phyloP scores from a whole-genome alignment of 2,888 invertebrate species.

The Volucella inanis region DNA sequence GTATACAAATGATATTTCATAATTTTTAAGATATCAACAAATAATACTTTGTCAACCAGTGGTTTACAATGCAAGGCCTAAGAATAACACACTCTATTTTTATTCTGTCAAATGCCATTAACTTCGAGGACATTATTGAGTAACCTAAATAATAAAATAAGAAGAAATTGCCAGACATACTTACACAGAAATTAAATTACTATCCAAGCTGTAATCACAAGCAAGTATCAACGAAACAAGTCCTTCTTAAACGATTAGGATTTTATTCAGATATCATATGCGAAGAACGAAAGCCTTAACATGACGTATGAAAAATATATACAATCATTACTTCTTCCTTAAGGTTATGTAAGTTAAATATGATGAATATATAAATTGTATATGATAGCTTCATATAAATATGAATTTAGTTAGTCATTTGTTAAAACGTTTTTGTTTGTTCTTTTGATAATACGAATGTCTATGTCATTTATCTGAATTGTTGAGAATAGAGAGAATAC shows the following conservation, averaged over 20 bases:
- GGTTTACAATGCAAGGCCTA: too few relatives aligned
- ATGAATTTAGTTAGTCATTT: slow-evolving; percentile 4
- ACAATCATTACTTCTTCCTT: slow-evolving; percentile 60
- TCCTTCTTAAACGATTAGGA: slow-evolving; percentile 20
- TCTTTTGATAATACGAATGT: slow-evolving; percentile 21
- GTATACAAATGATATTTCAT: too few relatives aligned
- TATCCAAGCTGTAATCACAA: too few relatives aligned
- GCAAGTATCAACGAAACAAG: too few relatives aligned
- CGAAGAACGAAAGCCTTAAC: slow-evolving; percentile 23
- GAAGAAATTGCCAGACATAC: too few relatives aligned
- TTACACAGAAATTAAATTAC: too few relatives aligned
- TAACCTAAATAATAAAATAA: too few relatives aligned
- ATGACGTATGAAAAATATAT: slow-evolving; percentile 35
- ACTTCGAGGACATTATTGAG: too few relatives aligned
- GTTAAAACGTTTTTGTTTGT: neutral
- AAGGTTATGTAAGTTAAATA: slow-evolving; percentile 45
- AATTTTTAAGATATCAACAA: too few relatives aligned
- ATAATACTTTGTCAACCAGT: too few relatives aligned
- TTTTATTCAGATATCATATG: slow-evolving; percentile 14
- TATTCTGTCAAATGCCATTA: too few relatives aligned
- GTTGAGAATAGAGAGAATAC: slow-evolving; percentile 48
- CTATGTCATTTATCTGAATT: slow-evolving; percentile 25
- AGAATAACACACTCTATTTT: too few relatives aligned
- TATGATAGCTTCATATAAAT: slow-evolving; percentile 33
- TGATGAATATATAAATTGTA: slow-evolving; percentile 54